Percentiles rank a stretch among this genome's conserved stretches.
Evolutionary conservation across 2,888 invertebrate species (phyloP).

Genomic region (Microchrysa polita): DNA sequence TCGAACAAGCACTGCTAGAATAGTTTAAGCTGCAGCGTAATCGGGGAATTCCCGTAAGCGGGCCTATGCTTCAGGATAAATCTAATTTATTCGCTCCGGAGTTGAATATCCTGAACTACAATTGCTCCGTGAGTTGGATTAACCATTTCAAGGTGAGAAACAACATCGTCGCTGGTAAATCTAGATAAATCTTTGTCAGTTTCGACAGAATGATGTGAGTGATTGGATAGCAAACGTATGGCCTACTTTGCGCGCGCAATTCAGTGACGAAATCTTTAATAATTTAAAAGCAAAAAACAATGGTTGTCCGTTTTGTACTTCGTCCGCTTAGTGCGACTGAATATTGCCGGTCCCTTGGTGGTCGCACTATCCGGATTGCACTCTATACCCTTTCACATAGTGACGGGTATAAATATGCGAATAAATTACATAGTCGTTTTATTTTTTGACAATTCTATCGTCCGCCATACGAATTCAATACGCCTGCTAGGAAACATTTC

Average conservation of each 20-base stretch:
- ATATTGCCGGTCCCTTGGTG: no score
- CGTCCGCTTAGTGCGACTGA: no score
- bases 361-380: no score
- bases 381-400: no score
- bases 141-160: conserved; percentile 27
- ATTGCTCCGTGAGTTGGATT: conserved; percentile 14
- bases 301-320: no score
- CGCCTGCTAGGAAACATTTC: no score
- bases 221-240: conserved; percentile 18
- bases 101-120: conserved; percentile 1
- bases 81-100: conserved; percentile 3
- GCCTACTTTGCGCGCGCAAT: conserved; percentile 7
- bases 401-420: no score
- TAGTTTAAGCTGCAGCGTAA: conserved; percentile 33
- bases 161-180: conserved; percentile 12
- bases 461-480: no score
- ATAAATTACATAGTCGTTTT: no score
- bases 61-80: conserved; percentile 24
- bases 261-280: conserved; percentile 30
- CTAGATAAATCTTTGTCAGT: conserved; percentile 13
- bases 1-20: conserved; percentile 6
- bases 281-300: no score
- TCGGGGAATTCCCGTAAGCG: conserved; percentile 25
- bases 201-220: neutral
- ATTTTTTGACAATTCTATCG: no score